A percentile compares a stretch with the other conserved stretches of the same genome.
Conservation (phyloP, 2,888 invertebrate species). For the Aphodius sticticus region DNA sequence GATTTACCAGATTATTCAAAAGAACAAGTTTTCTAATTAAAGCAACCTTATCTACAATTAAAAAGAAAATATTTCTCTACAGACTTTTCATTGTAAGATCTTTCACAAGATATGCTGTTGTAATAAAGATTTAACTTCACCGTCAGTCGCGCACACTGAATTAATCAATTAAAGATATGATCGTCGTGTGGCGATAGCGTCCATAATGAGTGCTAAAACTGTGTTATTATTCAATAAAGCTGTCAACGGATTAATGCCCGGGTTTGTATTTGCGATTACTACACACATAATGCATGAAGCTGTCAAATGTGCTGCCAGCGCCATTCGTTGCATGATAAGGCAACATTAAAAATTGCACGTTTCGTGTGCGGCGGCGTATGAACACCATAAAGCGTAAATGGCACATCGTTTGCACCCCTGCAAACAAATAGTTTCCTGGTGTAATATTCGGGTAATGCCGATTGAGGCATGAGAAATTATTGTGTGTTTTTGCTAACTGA, state of each 20-base stretch:
- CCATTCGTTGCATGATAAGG: neutral
- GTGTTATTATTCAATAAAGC: neutral
- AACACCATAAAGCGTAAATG: neutral
- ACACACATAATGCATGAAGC: slow-evolving; percentile 4
- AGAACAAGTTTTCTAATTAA: too few relatives aligned
- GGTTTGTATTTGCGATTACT: neutral
- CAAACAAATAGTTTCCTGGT: neutral
- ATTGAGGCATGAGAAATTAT: neutral
- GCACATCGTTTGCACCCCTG: neutral
- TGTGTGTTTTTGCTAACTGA: too few relatives aligned
- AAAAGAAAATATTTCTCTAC: neutral
- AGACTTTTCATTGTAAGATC: neutral
- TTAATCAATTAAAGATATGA: neutral
- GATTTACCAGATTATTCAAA: neutral
- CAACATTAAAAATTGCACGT: neutral
- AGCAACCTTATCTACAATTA: neutral
- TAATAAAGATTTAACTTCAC: neutral
- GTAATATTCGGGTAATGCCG: neutral
- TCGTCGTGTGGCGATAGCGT: neutral
- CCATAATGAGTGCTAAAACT: neutral
- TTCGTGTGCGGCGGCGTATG: neutral
- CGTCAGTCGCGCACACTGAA: neutral
- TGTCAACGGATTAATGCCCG: neutral
- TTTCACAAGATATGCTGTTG: neutral
- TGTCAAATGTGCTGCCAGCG: neutral